Evolutionary conservation across 2,888 invertebrate species (phyloP), one percentile per base, ranked within the genome.

Genomic region (Trissolcus brochymenae): DNA sequence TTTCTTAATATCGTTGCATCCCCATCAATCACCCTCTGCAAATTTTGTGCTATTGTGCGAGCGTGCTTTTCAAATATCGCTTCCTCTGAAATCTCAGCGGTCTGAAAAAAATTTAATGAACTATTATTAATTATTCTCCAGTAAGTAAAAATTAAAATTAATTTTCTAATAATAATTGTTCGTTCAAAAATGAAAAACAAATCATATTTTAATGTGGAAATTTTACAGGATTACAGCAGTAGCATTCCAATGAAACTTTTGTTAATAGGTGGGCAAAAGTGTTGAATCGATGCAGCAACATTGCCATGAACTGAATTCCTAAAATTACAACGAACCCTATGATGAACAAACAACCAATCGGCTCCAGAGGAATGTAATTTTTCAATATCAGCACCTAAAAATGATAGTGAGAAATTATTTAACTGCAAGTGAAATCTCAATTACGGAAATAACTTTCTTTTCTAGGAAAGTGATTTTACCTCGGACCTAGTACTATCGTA

Each of bases 181-280:
- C 25, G 9, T 35, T 19, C 19, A 1, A 17, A 51, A 51, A 51
- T 51, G 11, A 9, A 51, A 1, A 19, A n/a, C n/a, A 19, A 51
- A 17, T 50, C 3, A 46, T 6, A 46, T 46, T 25, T 6, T 46
- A 46, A 14, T 46, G 6, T n/a, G 2, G 14, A 51, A 16, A 14
- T 9, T 14, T 51, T 6, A 51, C 51, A 1, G 46, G 46, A 14
- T 95, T 95, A 88, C 93, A 92, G 84, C 92, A 93, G 90, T 93
- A 94, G 90, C 93, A 93, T 85, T 94, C 94, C 62, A 99, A 91
- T 89, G 96, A 96, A n/a, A 98, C 97, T 7, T 98, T 96, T 29
- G 99, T 95, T 85, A 93, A 88, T 75, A 93, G 91, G 83, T 93
- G 93, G 1, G 92, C 90, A 78, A 94, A 89, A 0, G 93, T 93